phyloP scores from a whole-genome alignment of 2,797 vertebrate species.

The Rhincodon typus region DNA sequence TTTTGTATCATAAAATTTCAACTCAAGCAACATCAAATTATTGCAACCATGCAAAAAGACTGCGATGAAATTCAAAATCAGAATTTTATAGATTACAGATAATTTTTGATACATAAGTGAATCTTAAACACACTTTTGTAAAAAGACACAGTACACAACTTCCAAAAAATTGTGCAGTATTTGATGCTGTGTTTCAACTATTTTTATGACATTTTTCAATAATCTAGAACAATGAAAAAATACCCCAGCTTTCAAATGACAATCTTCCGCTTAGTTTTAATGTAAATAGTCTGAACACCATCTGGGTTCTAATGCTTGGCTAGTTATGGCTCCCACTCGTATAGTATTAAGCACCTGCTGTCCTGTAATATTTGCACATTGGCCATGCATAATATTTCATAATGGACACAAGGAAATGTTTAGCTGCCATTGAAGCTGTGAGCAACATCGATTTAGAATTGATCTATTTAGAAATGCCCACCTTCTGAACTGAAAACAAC shows the following conservation, averaged over 20 bases:
- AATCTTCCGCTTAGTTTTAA: neutral
- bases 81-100: neutral
- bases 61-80: neutral
- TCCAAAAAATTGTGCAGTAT: neutral
- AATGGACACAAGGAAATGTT: neutral
- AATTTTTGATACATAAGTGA: neutral
- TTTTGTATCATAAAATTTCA: neutral
- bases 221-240: neutral
- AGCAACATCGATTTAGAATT: neutral
- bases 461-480: neutral
- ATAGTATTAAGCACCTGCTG: neutral
- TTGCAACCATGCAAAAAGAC: neutral
- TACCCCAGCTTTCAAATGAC: neutral
- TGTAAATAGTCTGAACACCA: constrained; percentile 4
- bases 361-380: neutral
- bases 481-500: neutral
- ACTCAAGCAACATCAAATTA: neutral
- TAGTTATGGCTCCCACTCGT: neutral
- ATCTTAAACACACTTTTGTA: neutral
- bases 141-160: neutral
- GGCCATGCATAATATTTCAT: neutral
- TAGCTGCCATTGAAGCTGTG: neutral
- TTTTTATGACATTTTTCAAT: neutral
- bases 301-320: neutral
- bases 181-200: too few species aligned